These are phyloP conservation scores for Ramphastos sulfuratus DNA, from an alignment of 2,113 vertebrate species.

Conservation along the genomic window DNA sequence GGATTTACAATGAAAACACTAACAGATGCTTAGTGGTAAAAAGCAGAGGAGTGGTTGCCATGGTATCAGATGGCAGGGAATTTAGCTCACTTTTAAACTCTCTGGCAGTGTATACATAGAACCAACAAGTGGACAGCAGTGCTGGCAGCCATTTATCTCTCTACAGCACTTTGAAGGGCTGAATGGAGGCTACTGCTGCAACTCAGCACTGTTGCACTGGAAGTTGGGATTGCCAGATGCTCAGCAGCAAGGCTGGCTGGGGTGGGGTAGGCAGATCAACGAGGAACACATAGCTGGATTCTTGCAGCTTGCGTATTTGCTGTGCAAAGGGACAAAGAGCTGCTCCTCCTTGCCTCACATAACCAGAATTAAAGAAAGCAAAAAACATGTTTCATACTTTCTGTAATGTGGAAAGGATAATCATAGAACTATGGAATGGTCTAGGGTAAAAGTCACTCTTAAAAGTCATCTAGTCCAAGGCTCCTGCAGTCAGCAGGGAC, in stretches of 20 bases:
- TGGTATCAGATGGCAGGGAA: constrained; percentile 37
- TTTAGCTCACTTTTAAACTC: constrained; percentile 34
- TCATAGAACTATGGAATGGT: too few species aligned
- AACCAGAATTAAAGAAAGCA: neutral
- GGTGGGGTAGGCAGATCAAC: neutral
- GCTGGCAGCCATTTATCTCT: neutral
- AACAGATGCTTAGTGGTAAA: constrained; percentile 49
- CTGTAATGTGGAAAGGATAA: too few species aligned
- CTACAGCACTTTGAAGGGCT: neutral
- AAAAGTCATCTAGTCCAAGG: too few species aligned
- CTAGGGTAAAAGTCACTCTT: too few species aligned
- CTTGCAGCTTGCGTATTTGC: neutral
- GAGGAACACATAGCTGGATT: neutral
- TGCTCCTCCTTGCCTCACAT: accelerated
- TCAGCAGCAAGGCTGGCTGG: neutral
- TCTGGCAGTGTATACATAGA: neutral
- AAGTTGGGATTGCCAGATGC: neutral
- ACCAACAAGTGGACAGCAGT: constrained; percentile 22
- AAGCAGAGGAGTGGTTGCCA: constrained; percentile 49
- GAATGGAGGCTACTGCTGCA: neutral
- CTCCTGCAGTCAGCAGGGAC: too few species aligned
- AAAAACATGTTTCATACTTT: neutral
- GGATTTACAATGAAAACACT: constrained; percentile 38
- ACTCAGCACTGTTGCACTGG: neutral
- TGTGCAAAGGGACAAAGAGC: neutral